Conservation (phyloP, 2,797 vertebrate species). For the Buphagus erythrorhynchus region DNA sequence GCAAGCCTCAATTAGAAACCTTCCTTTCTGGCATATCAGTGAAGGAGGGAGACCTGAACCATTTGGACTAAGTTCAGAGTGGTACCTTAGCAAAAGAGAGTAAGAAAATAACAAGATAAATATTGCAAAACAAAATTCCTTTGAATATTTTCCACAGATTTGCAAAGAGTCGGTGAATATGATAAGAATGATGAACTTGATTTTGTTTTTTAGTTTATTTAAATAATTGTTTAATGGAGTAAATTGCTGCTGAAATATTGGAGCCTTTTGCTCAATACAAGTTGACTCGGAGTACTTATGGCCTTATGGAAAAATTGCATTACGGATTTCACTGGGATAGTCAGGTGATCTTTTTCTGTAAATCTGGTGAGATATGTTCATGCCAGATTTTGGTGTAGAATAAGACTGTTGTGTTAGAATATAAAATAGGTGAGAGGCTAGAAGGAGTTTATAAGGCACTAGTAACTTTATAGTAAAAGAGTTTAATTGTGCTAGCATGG, state of each 20-base stretch:
- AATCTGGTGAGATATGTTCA: not conserved
- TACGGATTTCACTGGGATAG: not conserved
- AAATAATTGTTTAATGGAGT: not conserved
- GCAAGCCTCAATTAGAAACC: not conserved
- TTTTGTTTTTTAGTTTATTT: not conserved
- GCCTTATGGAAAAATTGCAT: accelerated
- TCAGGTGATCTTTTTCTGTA: not conserved
- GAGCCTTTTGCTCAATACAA: not conserved
- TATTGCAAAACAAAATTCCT: not conserved
- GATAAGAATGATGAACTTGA: not conserved
- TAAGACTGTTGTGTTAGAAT: not conserved
- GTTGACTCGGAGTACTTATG: not conserved
- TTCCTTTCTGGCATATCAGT: not conserved
- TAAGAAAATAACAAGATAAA: not conserved
- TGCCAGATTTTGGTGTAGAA: not conserved
- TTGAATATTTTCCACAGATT: not conserved
- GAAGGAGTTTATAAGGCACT: not conserved
- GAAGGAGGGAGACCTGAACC: not conserved
- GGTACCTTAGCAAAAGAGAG: not conserved
- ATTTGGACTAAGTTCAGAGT: not conserved
- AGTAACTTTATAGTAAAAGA: not conserved
- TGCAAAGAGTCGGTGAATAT: not conserved
- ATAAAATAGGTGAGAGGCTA: not conserved
- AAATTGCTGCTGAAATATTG: not conserved
- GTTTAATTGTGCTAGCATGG: not conserved